Evolutionary conservation across 92 coral and sea anemone genomes (phyloP).

Genomic region (Siderastrea siderea): DNA sequence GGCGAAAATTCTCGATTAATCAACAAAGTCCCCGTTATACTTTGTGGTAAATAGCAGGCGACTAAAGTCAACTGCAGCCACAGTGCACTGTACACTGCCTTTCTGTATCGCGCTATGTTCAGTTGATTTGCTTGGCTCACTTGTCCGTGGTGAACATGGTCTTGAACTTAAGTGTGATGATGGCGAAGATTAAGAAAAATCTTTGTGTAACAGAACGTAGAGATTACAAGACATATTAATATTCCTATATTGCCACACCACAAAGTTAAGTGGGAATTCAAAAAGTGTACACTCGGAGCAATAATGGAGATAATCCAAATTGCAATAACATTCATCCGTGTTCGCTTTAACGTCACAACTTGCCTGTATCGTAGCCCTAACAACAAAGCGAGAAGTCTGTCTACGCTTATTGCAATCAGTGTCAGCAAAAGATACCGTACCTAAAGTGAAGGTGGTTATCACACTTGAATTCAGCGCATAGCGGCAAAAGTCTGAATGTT

Average conservation of each 20-base stretch:
- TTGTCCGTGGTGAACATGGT: not conserved
- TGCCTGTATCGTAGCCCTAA: no score
- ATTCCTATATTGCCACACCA: not conserved
- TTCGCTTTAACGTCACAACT: not conserved
- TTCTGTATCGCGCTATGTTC: slow-evolving; percentile 33
- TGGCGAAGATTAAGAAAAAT: not conserved
- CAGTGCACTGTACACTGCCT: slow-evolving; percentile 7
- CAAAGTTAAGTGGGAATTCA: not conserved
- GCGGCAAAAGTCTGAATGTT: not conserved
- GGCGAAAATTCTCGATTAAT: not conserved
- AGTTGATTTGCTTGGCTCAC: not conserved
- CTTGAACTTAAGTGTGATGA: not conserved
- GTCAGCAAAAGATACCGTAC: not conserved
- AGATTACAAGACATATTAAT: not conserved
- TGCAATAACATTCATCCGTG: not conserved
- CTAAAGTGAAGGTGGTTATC: no score
- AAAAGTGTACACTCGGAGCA: not conserved
- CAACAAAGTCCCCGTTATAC: not conserved
- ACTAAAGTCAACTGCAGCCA: slow-evolving; percentile 4
- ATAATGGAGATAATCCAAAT: not conserved
- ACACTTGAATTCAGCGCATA: not conserved
- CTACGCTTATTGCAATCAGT: not conserved
- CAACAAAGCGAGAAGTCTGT: no score
- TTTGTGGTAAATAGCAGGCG: not conserved
- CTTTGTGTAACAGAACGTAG: not conserved